Evolutionary conservation across 2,888 invertebrate species (phyloP).

Genomic region (Achlya flavicornis): DNA sequence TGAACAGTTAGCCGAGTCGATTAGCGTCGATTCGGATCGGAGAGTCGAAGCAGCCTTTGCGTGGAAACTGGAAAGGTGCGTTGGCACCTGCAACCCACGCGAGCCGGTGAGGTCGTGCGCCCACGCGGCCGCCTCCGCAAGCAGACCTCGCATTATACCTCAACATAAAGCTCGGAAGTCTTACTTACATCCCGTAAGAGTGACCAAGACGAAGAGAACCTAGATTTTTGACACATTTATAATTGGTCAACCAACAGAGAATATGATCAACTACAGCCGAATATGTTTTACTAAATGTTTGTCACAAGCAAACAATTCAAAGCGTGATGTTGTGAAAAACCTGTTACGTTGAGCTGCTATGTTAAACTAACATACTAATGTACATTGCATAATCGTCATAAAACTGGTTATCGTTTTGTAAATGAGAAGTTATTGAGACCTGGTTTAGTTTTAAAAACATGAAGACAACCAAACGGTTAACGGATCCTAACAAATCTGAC

Average conservation of each 20-base stretch:
- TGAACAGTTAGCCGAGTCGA: slow-evolving; percentile 42
- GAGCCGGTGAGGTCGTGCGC: slow-evolving; percentile 64
- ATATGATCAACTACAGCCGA: not conserved
- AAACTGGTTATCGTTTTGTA: not conserved
- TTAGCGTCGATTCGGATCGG: slow-evolving; percentile 47
- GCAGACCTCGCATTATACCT: slow-evolving; percentile 28
- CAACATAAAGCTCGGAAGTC: slow-evolving; percentile 22
- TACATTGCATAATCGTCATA: not conserved
- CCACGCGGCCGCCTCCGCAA: slow-evolving; percentile 53
- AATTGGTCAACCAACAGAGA: slow-evolving; percentile 19
- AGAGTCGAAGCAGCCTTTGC: slow-evolving; percentile 47
- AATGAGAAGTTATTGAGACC: not conserved
- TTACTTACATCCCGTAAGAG: slow-evolving; percentile 22
- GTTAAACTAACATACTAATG: slow-evolving; percentile 1
- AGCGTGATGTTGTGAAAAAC: slow-evolving; percentile 5
- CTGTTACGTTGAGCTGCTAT: not conserved
- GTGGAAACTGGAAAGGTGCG: slow-evolving; percentile 74
- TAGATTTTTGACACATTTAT: slow-evolving; percentile 32
- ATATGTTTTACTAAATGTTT: slow-evolving; percentile 4
- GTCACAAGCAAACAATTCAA: not conserved
- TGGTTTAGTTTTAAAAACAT: not conserved
- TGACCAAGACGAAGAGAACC: slow-evolving; percentile 31
- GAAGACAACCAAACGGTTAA: not conserved
- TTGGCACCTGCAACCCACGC: slow-evolving; percentile 80
- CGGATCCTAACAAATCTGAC: no score